A percentile compares a stretch with the other conserved stretches of the same genome.
Conservation (phyloP, 2,113 vertebrate species). For the Pelusios castaneus region DNA sequence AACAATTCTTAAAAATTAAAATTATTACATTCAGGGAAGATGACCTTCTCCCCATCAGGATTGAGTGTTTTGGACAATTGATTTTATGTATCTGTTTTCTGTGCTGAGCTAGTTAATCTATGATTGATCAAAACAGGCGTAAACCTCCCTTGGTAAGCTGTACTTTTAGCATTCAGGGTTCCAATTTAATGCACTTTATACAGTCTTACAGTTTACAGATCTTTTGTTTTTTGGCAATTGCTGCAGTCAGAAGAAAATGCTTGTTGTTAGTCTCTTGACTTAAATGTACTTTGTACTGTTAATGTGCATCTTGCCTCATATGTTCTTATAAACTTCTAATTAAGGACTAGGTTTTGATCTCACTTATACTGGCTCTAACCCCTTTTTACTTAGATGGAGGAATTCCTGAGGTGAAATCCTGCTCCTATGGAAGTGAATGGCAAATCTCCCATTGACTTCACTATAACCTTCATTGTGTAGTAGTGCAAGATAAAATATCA, state of each 20-base stretch:
- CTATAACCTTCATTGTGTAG: neutral
- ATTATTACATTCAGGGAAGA: constrained; percentile 3
- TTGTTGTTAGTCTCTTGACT: neutral
- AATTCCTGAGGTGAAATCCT: neutral
- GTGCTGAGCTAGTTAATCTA: neutral
- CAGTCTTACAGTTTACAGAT: neutral
- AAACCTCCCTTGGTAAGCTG: neutral
- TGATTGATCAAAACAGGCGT: neutral
- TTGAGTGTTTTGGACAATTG: neutral
- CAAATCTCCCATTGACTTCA: neutral
- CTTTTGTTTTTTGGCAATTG: neutral
- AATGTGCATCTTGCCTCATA: neutral
- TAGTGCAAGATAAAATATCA: neutral
- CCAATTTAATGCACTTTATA: neutral
- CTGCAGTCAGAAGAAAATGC: neutral
- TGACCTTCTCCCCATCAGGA: neutral
- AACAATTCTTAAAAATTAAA: neutral
- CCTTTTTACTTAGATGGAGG: neutral
- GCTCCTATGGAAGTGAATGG: neutral
- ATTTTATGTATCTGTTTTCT: neutral
- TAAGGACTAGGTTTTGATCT: neutral
- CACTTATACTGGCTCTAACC: neutral
- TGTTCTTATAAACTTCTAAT: neutral
- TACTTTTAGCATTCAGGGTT: neutral
- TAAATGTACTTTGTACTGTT: neutral